A percentile compares a stretch with the other conserved stretches of the same genome.
Evolutionary conservation across 2,113 vertebrate genomes (phyloP).

Genomic region (Chunga burmeisteri): DNA sequence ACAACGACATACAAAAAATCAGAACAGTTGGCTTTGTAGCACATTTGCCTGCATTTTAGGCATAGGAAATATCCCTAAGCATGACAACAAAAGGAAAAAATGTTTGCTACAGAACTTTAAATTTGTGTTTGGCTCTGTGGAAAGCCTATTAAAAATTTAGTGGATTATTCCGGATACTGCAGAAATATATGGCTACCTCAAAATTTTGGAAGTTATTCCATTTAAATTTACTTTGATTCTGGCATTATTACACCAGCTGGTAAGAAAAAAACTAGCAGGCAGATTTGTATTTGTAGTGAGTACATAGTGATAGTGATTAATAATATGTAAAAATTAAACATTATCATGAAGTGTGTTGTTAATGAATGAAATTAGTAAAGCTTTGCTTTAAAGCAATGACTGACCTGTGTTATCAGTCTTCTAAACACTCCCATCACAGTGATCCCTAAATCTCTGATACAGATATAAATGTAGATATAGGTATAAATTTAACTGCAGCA

Average conservation of each 20-base stretch:
- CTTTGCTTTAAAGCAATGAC: not conserved
- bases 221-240: not conserved
- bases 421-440: not conserved
- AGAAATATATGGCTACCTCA: not conserved
- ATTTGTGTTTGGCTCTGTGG: not conserved
- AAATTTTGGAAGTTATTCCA: not conserved
- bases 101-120: not conserved
- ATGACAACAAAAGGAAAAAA: not conserved
- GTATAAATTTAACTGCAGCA: not conserved
- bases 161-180: not conserved
- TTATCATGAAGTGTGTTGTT: not conserved
- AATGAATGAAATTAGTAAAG: not conserved
- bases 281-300: not conserved
- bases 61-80: not conserved
- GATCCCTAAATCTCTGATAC: not conserved
- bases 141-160: not conserved
- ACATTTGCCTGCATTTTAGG: not conserved
- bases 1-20: not conserved
- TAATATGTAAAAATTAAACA: not conserved
- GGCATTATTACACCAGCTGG: not conserved
- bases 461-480: not conserved
- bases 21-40: not conserved
- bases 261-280: not conserved
- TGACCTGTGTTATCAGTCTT: not conserved
- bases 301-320: not conserved